These are phyloP conservation scores for Lingula anatina DNA, from an alignment of 2,888 invertebrate species.

Conservation along the genomic window DNA sequence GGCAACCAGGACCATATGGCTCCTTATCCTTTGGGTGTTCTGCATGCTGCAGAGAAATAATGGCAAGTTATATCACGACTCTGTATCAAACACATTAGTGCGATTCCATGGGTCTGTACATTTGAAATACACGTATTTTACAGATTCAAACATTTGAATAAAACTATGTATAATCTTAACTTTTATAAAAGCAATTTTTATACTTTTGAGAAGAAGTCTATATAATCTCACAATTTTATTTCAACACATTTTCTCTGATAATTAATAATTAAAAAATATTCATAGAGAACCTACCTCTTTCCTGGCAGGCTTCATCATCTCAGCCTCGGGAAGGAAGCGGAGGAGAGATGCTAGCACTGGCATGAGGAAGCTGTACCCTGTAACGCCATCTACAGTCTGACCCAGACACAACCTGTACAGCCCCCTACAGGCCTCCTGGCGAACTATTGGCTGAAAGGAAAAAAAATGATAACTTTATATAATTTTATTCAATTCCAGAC, in stretches of 20 bases:
- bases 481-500: background rate
- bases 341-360: slow-evolving; percentile 77
- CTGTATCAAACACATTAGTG: too few relatives aligned
- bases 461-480: background rate
- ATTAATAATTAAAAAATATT: too few relatives aligned
- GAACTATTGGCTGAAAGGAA: slow-evolving; percentile 64
- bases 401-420: slow-evolving; percentile 83
- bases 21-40: slow-evolving; percentile 59
- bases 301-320: slow-evolving; percentile 81
- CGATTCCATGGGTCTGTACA: too few relatives aligned
- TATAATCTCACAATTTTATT: too few relatives aligned
- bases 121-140: too few relatives aligned
- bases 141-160: too few relatives aligned
- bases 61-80: too few relatives aligned
- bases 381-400: slow-evolving; percentile 45
- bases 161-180: too few relatives aligned
- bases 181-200: too few relatives aligned
- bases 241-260: too few relatives aligned
- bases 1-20: slow-evolving; percentile 87
- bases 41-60: slow-evolving; percentile 21
- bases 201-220: too few relatives aligned
- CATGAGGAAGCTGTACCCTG: slow-evolving; percentile 55
- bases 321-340: slow-evolving; percentile 75
- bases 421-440: slow-evolving; percentile 87
- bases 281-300: too few relatives aligned